Evolutionary conservation across 64 coral and sea anemone species (phyloP).

Genomic region (Catalaphyllia jardinei): DNA sequence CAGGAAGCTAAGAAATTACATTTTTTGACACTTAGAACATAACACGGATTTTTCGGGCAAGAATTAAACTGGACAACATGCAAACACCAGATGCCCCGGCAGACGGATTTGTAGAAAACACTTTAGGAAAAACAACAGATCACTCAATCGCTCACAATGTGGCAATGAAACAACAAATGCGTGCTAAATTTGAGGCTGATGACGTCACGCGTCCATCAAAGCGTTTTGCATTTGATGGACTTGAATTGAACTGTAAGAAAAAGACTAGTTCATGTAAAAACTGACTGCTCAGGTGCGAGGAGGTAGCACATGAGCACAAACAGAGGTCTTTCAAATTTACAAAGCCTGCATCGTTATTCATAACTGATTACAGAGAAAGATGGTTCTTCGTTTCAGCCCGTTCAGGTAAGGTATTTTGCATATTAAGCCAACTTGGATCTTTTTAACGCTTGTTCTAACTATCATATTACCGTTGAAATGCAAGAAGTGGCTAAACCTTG

Average conservation of each 20-base stretch:
- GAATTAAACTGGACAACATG: too few species aligned
- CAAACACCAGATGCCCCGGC: too few species aligned
- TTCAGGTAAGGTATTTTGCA: constrained; percentile 11
- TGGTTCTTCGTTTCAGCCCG: constrained; percentile 9
- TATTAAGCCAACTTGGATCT: too few species aligned
- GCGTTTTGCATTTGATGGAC: not conserved
- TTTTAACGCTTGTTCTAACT: too few species aligned
- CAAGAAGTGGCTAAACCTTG: too few species aligned
- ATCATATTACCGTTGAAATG: too few species aligned
- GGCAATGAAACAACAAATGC: not conserved
- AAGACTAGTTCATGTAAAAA: not conserved
- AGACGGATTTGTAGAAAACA: too few species aligned
- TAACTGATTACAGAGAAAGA: not conserved
- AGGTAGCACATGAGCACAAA: not conserved
- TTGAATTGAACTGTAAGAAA: not conserved
- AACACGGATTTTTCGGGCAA: too few species aligned
- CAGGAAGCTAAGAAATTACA: too few species aligned
- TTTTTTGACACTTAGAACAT: too few species aligned
- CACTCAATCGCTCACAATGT: not conserved
- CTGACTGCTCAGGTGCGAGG: not conserved
- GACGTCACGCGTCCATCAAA: not conserved
- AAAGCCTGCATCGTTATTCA: not conserved
- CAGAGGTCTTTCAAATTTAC: too few species aligned
- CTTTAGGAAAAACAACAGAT: too few species aligned
- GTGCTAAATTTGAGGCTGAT: not conserved